Evolutionary conservation across 1,140 invertebrate species (phyloP), one percentile per base, ranked within the genome.

Genomic region (Drosophila orena): DNA sequence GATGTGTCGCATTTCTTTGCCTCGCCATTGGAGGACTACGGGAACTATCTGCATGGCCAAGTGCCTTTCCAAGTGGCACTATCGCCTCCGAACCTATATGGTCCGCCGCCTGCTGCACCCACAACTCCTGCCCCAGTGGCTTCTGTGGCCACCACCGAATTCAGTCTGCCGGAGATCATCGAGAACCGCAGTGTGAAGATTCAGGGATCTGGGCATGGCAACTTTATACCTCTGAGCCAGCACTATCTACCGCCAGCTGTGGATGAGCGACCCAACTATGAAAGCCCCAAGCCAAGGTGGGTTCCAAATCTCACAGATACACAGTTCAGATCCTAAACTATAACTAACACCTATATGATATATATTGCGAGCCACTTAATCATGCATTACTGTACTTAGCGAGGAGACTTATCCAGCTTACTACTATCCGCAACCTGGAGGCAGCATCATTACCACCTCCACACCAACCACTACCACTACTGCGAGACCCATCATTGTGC

Each of bases 1-100:
- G 90, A 91, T 77, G 72, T 90, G 52, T 69, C 90, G 2, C 90
- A 91, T 22, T 91, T 75, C 43, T 85, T 86, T 40, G 52, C 83
- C 0, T 47, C 73, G 0, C 68, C 71, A 0, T 69, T 86, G 30
- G 57, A 73, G 0, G 66, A 89, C 0, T 74, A 65, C 7, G 66
- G 65, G 3, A 77, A 64, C 52, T 77, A 66, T 58, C 55, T 69
- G 1, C 72, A 76, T 49, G 75, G 72, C 0, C 79, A 62, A 22
- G 44, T 30, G 27, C 78, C 70, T 3, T 84, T 69, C 40, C 77
- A 71, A 42, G 8, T 69, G 57, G 60, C 46, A 0, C 15, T 52
- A 7, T n/a, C 68, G 1, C 72, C 76, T 5, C 43, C 79, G 8
- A 38, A 46, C 15, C 24, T 75, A 1, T 81, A 90, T 34, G 84